Evolutionary conservation across 2,888 invertebrate genomes (phyloP), one percentile per base, ranked within the genome.

Genomic region (Heterodera filipjevi): DNA sequence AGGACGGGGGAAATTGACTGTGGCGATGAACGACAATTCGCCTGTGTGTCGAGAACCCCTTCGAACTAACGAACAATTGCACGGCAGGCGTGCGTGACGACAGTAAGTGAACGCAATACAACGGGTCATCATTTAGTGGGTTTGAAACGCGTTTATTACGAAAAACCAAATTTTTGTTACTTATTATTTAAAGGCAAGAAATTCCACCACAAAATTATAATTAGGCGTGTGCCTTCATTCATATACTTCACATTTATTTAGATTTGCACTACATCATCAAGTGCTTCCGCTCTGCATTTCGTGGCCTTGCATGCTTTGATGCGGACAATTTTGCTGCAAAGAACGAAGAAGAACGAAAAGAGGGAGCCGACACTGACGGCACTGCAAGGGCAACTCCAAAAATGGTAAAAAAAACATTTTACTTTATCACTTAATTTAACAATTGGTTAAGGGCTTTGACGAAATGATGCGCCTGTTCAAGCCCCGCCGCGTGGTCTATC

Each of bases 31-130:
- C 16, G 19, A 19, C 53, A 22, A 16, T 22, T n/a, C 90, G 90
- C 72, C 89, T 92, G 73, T 91, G 92, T n/a, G 92, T 92, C 82
- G 92, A 92, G 90, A 92, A 92, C 89, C 92, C 92, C 12, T 92
- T 92, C 89, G 91, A 92, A 84, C 87, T 91, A 39, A 89, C 84
- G 79, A 92, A 92, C 84, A 92, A 92, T 84, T 88, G 92, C 53
- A 92, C 92, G 30, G 89, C 90, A 77, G 92, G 91, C 3, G 87
- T 92, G n/a, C 27, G 19, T 44, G 44, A 39, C 39, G 75, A 75
- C 64, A 53, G 75, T 75, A 0, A 66, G 66, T 66, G 66, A 12
- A 44, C 8, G 5, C 8, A 12, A 12, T 10, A n/a, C n/a, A n/a
- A n/a, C n/a, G n/a, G n/a, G n/a, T n/a, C n/a, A n/a, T n/a, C n/a